A percentile compares a stretch with the other conserved stretches of the same genome.
Conservation (phyloP, 2,113 vertebrate genomes). For the Oriolus oriolus region DNA sequence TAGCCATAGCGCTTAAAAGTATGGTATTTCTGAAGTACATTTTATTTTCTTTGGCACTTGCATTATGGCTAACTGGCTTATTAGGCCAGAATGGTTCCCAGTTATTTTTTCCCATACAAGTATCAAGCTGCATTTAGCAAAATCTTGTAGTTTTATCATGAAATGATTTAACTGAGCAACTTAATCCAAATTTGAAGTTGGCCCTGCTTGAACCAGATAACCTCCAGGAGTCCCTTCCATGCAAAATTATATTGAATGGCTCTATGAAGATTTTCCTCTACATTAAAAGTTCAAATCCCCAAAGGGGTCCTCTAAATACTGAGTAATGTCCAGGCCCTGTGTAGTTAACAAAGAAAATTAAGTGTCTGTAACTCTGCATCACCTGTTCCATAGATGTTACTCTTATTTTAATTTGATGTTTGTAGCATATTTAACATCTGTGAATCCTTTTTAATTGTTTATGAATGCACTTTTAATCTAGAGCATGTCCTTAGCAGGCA, state of each 20-base stretch:
- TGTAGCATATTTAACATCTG: neutral
- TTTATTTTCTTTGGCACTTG: neutral
- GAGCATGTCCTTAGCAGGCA: neutral
- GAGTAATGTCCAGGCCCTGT: neutral
- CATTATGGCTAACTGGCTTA: neutral
- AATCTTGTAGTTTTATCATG: neutral
- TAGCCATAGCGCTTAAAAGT: neutral
- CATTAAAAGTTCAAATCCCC: neutral
- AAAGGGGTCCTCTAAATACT: neutral
- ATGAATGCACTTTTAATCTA: neutral
- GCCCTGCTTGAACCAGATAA: neutral
- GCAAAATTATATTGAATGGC: neutral
- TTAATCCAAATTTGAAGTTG: neutral
- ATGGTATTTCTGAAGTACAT: neutral
- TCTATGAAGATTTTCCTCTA: neutral
- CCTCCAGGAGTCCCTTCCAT: neutral
- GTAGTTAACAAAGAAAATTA: neutral
- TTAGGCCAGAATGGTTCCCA: neutral
- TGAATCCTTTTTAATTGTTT: neutral
- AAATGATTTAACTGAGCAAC: neutral
- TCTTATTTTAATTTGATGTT: neutral
- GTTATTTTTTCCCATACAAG: neutral
- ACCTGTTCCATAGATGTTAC: neutral
- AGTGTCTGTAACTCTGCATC: neutral
- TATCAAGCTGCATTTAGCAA: neutral